Base-by-base conservation (phyloP, 2,797 vertebrate genomes). In the Taenioides sp. region DNA sequence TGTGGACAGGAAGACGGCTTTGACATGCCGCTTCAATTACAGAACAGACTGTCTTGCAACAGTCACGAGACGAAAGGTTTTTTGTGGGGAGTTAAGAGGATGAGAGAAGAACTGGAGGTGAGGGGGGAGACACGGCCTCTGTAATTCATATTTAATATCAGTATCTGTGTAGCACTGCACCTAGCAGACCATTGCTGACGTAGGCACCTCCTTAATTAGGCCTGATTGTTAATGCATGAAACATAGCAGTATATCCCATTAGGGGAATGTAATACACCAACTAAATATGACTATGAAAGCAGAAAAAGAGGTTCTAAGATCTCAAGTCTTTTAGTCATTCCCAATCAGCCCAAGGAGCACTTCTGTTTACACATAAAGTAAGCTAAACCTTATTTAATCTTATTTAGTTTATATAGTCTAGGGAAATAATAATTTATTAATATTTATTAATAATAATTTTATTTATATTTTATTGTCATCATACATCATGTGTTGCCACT, bases 71-170 rank as follows among this genome's bases (percentile, higher is more conserved):
- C 78, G 80, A 86, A 84, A 86, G 82, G 79, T 86, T 66, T 66
- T 66, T 84, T 78, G 85, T 80, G 80, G 78, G 70, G 74, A 88
- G 75, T 80, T 82, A 83, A 82, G 80, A 77, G 83, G 76, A 90
- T 83, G 82, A 88, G 84, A 82, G 78, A 64, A 2, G 49, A 65
- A 66, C 68, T 40, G 70, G 59, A 73, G 74, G 58, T 63, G 74
- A 57, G 54, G 77, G 64, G 75, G 68, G 64, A 71, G 69, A 76
- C 80, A 75, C 72, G 49, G 81, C 84, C 86, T 89, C 80, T 85
- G 76, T 87, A 78, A 89, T 92, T 87, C 85, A 92, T 91, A 86
- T 92, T 92, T 91, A 88, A 92, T 88, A 88, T 77, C 80, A 80
- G 80, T 80, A 85, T 90, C 80, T 88, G 85, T 85, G 87, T 87